phyloP scores from a whole-genome alignment of 2,888 invertebrate genomes.

The Sminthurides aquaticus region DNA sequence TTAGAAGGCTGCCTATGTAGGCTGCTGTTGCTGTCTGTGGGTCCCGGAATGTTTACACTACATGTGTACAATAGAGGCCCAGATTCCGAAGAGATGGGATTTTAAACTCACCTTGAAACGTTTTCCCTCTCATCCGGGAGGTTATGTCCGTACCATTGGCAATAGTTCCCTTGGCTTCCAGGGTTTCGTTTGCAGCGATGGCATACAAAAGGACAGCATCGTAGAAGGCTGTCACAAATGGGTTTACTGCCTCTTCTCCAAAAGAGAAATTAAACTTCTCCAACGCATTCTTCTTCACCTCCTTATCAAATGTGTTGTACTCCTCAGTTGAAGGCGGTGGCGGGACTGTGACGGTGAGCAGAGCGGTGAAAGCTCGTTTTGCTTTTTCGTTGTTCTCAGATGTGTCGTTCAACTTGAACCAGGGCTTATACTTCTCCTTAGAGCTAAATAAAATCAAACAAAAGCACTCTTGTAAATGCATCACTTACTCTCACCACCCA shows the following conservation, averaged over 20 bases:
- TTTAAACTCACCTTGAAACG: slow-evolving; percentile 62
- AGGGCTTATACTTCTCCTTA: slow-evolving; percentile 64
- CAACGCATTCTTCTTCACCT: slow-evolving; percentile 52
- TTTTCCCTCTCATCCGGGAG: slow-evolving; percentile 74
- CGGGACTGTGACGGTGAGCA: slow-evolving; percentile 79
- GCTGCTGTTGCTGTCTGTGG: no score
- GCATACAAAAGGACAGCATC: slow-evolving; percentile 93
- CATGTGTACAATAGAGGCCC: background rate
- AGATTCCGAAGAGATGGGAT: background rate
- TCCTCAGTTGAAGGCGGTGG: slow-evolving; percentile 66
- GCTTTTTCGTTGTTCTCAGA: slow-evolving; percentile 74
- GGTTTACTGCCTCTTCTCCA: slow-evolving; percentile 71
- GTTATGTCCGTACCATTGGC: slow-evolving; percentile 79
- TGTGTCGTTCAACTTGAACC: slow-evolving; percentile 74
- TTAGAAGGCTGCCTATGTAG: no score
- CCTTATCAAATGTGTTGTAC: slow-evolving; percentile 66
- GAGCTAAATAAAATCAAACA: slow-evolving; percentile 48
- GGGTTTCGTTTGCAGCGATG: slow-evolving; percentile 78
- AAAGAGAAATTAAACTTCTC: slow-evolving; percentile 46
- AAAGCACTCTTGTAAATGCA: background rate
- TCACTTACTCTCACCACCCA: no score
- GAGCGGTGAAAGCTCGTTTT: slow-evolving; percentile 72
- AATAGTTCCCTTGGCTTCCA: slow-evolving; percentile 52
- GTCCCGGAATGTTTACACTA: background rate
- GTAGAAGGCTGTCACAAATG: slow-evolving; percentile 90